These are phyloP conservation scores for Brachystomella parvula DNA, from an alignment of 1,140 invertebrate genomes.

Conservation along the genomic window DNA sequence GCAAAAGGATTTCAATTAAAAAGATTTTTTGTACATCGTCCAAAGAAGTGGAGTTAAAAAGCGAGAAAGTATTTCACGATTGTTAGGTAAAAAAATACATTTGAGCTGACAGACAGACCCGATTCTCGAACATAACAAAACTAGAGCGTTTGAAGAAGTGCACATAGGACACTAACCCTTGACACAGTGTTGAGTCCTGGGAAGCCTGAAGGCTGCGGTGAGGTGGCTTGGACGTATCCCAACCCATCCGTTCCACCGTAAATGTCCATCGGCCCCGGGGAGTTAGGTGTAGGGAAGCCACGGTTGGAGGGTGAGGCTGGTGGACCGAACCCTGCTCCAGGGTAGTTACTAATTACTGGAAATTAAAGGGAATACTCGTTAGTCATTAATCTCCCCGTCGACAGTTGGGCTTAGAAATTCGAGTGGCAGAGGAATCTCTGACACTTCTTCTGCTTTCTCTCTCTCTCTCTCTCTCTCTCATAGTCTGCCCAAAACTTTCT, in stretches of 20 bases:
- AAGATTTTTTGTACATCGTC: too few species aligned
- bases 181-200: slow-evolving; percentile 65
- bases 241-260: slow-evolving; percentile 73
- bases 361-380: slow-evolving; percentile 17
- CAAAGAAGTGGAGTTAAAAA: too few species aligned
- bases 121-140: too few species aligned
- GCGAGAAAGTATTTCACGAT: too few species aligned
- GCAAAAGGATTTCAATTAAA: too few species aligned
- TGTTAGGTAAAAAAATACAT: too few species aligned
- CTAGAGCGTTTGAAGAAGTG: slow-evolving; percentile 32
- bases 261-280: slow-evolving; percentile 72
- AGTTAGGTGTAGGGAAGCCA: slow-evolving; percentile 78
- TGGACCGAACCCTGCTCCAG: slow-evolving; percentile 57
- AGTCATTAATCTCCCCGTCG: slow-evolving; percentile 21
- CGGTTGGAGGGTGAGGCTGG: slow-evolving; percentile 59
- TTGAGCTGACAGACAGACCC: too few species aligned
- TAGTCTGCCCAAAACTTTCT: neutral
- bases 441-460: slow-evolving; percentile 7
- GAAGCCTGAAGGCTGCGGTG: slow-evolving; percentile 77
- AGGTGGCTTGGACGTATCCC: slow-evolving; percentile 83
- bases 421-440: neutral
- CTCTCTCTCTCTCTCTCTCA: slow-evolving; percentile 9
- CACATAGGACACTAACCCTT: slow-evolving; percentile 37
- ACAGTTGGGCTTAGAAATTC: neutral
- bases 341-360: slow-evolving; percentile 91